Conservation (phyloP, 2,888 invertebrate genomes). For the Theretra japonica region DNA sequence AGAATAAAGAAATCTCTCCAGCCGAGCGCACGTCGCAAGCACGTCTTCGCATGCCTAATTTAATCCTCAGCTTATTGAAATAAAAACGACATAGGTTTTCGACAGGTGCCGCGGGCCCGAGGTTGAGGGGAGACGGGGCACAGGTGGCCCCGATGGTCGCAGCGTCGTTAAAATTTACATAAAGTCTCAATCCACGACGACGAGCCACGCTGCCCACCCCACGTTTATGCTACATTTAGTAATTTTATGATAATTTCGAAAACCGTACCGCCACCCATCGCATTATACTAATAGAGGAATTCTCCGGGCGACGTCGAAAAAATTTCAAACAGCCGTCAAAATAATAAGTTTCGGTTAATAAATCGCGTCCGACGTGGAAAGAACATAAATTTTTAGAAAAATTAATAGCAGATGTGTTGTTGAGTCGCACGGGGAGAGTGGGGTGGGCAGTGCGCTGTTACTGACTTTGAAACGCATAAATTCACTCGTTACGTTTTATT, state of each 20-base stretch:
- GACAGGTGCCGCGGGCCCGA: slow-evolving; percentile 77
- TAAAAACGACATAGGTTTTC: slow-evolving; percentile 85
- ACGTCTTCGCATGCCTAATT: slow-evolving; percentile 81
- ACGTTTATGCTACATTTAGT: slow-evolving; percentile 85
- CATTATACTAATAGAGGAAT: slow-evolving; percentile 84
- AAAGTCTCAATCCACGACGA: slow-evolving; percentile 84
- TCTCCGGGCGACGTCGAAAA: slow-evolving; percentile 68
- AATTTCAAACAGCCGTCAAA: slow-evolving; percentile 64
- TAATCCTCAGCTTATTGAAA: slow-evolving; percentile 84
- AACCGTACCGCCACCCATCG: slow-evolving; percentile 84
- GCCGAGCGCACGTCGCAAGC: slow-evolving; percentile 52
- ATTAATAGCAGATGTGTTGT: slow-evolving; percentile 84
- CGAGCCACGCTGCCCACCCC: slow-evolving; percentile 79
- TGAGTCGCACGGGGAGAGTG: slow-evolving; percentile 63
- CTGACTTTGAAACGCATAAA: slow-evolving; percentile 81
- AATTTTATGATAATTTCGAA: slow-evolving; percentile 85
- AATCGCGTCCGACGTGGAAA: slow-evolving; percentile 74
- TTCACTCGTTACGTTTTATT: slow-evolving; percentile 71
- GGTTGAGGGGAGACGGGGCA: slow-evolving; percentile 65
- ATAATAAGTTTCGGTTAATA: slow-evolving; percentile 77
- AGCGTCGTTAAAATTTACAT: slow-evolving; percentile 85
- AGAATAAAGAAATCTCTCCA: slow-evolving; percentile 60
- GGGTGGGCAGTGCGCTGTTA: slow-evolving; percentile 65
- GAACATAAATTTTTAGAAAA: slow-evolving; percentile 75
- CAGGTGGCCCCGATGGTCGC: slow-evolving; percentile 84